Evolutionary conservation across 64 coral and sea anemone genomes (phyloP), one percentile per base, ranked within the genome.

Genomic region (Cladopsammia gracilis): DNA sequence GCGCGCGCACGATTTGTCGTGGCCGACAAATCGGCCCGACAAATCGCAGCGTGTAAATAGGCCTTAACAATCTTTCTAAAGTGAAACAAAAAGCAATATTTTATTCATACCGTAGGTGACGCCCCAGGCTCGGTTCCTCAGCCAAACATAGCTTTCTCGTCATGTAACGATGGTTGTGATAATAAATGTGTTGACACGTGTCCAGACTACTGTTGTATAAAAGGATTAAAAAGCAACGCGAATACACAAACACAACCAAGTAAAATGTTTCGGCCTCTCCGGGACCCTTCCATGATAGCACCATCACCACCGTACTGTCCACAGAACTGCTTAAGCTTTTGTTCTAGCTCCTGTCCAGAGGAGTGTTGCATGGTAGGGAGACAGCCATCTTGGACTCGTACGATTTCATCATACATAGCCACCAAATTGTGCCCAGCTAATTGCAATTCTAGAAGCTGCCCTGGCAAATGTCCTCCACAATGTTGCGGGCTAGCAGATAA

Each of bases 151-250:
- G 3, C 83, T 56, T 78, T 11, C 49, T 16, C 91, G 19, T 48
- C 91, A 20, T 93, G 91, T 53, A 48, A 52, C 20, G 25, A 13
- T 67, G 60, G 60, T 2, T 93, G 91, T 24, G 61, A 58, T 16
- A 71, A 58, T 44, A 79, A 71, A 19, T 93, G 91, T 75, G 57
- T 71, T 20, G 91, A 93, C 64, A 56, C 42, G 5, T 93, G 91
- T 34, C 91, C 91, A 49, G 91, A 93, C 58, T 93, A 93, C 25
- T 93, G 91, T 71, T 93, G 91, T 64, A 74, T 85, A 3, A 44
- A 86, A 13, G 71, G 73, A 13, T 14, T 15, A 43, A 25, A 7
- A 15, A 19, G 4, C 70, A 75, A 70, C 7, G 52, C n/a, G 25
- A 59, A 5, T 34, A 50, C 19, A 4, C 73, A 47, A 16, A 22